phyloP scores from a whole-genome alignment of 2,888 invertebrate species.

The Sceliomorpha sp. region DNA sequence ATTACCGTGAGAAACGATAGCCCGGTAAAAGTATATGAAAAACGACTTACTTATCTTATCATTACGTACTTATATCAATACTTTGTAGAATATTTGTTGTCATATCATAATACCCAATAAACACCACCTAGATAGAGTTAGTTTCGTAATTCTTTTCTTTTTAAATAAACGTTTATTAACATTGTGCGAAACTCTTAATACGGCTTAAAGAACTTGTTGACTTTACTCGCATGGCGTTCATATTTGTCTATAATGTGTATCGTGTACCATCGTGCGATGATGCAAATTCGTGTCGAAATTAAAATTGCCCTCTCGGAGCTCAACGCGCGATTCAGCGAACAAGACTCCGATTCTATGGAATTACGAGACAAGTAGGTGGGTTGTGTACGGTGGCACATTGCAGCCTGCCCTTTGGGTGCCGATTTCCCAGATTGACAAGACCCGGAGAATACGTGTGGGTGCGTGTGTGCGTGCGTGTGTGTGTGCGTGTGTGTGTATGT shows the following conservation, averaged over 20 bases:
- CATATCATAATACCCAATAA: no score
- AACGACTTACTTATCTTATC: no score
- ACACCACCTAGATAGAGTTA: no score
- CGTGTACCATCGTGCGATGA: constrained; percentile 8
- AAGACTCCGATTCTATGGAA: constrained; percentile 30
- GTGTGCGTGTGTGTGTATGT: no score
- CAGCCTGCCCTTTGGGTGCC: constrained; percentile 47
- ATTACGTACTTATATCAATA: no score
- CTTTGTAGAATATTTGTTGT: constrained; percentile 12
- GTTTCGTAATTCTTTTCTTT: no score
- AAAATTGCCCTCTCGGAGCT: constrained; percentile 28
- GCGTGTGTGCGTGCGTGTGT: not conserved
- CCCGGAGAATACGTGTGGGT: not conserved
- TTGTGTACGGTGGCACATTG: constrained; percentile 42
- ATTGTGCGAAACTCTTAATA: no score
- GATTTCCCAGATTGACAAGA: constrained; percentile 50
- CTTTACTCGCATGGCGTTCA: no score
- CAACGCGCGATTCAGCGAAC: constrained; percentile 14
- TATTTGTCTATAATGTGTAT: constrained; percentile 1
- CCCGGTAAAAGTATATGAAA: no score
- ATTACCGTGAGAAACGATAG: no score
- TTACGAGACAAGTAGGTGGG: constrained; percentile 47
- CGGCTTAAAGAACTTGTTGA: no score
- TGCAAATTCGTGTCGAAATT: constrained; percentile 31
- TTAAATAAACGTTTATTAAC: no score